These are phyloP conservation scores for Lates calcarifer DNA, from an alignment of 2,113 vertebrate species.

Conservation along the genomic window DNA sequence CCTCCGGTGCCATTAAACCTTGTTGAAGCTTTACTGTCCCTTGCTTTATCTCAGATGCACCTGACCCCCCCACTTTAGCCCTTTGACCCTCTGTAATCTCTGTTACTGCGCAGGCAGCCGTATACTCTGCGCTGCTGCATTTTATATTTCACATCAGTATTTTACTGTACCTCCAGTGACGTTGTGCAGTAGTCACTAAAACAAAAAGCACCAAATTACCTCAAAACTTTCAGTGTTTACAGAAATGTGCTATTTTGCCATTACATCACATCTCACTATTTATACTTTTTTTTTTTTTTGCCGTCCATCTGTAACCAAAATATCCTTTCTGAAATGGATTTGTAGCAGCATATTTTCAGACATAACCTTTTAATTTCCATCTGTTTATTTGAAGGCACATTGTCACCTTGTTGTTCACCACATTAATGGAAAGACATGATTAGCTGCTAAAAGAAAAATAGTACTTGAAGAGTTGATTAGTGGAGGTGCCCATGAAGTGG, in stretches of 20 bases:
- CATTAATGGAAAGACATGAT: constrained; percentile 55
- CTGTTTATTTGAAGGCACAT: constrained; percentile 40
- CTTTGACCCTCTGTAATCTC: constrained; percentile 46
- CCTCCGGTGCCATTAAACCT: constrained; percentile 65
- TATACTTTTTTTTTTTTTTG: constrained; percentile 39
- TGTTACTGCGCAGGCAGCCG: constrained; percentile 29
- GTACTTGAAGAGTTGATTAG: constrained; percentile 74
- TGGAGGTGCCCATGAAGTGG: constrained; percentile 58
- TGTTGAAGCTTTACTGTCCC: constrained; percentile 75
- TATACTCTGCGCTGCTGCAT: constrained; percentile 39
- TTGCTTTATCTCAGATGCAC: constrained; percentile 63
- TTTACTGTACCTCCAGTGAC: constrained; percentile 62
- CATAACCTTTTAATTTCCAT: constrained; percentile 21
- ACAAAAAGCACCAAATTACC: constrained; percentile 76
- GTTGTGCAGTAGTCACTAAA: constrained; percentile 40
- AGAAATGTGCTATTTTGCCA: constrained; percentile 69
- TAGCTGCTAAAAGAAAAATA: constrained; percentile 74
- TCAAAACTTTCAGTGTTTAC: constrained; percentile 79
- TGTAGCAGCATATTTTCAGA: constrained; percentile 41
- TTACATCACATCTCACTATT: constrained; percentile 39
- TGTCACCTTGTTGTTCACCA: constrained; percentile 62
- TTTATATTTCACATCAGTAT: constrained; percentile 65
- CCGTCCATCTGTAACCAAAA: constrained; percentile 75
- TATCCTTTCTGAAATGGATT: constrained; percentile 53
- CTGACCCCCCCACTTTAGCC: constrained; percentile 44